Conservation (phyloP, 2,888 invertebrate genomes). For the Chromoteleia sp. region DNA sequence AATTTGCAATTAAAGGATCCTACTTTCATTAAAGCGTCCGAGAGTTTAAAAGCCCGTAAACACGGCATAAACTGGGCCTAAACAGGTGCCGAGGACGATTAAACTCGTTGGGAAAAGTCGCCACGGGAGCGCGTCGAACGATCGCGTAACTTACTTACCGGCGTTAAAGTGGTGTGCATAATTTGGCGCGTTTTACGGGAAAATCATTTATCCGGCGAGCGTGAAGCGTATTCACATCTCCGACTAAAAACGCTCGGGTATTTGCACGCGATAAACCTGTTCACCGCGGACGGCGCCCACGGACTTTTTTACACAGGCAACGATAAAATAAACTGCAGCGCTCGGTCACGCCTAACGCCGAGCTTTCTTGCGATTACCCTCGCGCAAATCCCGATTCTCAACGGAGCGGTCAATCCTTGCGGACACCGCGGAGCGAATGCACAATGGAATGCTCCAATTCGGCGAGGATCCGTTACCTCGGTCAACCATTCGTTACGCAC, state of each 20-base stretch:
- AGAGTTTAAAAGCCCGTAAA: conserved; percentile 25
- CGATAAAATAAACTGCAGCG: conserved; percentile 67
- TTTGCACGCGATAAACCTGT: conserved; percentile 62
- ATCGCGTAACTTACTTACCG: conserved; percentile 42
- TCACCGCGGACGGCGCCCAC: conserved; percentile 50
- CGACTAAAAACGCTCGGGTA: conserved; percentile 29
- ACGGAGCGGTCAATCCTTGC: conserved; percentile 46
- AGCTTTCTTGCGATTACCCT: conserved; percentile 55
- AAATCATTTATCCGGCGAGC: conserved; percentile 57
- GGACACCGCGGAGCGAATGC: conserved; percentile 52
- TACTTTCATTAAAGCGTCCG: conserved; percentile 12
- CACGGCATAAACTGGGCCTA: conserved; percentile 33
- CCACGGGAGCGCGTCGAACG: conserved; percentile 15
- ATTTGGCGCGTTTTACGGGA: conserved; percentile 63
- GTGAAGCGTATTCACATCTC: conserved; percentile 39
- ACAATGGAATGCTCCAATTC: conserved; percentile 66
- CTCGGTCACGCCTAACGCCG: conserved; percentile 67
- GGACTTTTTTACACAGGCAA: conserved; percentile 60
- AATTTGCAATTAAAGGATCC: background rate
- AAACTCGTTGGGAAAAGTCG: conserved; percentile 27
- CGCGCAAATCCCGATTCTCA: conserved; percentile 45
- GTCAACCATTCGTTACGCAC: conserved; percentile 68
- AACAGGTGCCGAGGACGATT: conserved; percentile 40
- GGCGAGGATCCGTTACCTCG: conserved; percentile 62
- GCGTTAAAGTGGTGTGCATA: conserved; percentile 44